A percentile compares a stretch with the other conserved stretches of the same genome.
phyloP scores from a whole-genome alignment of 2,888 invertebrate species.

The Epinotia demarniana region DNA sequence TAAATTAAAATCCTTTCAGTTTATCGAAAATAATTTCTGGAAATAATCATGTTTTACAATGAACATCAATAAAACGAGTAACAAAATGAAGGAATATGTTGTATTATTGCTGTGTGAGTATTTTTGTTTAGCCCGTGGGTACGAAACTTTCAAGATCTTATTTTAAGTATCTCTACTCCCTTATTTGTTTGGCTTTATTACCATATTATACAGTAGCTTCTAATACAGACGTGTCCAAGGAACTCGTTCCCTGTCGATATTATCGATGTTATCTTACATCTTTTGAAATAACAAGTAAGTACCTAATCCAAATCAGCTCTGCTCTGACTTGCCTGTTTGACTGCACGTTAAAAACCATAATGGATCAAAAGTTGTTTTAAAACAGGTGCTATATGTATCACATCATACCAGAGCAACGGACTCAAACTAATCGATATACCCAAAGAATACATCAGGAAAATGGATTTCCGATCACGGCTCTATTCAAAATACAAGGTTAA shows the following conservation, averaged over 20 bases:
- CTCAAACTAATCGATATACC: constrained; percentile 32
- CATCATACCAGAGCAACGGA: constrained; percentile 6
- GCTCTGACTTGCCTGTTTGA: too few relatives aligned
- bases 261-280: too few relatives aligned
- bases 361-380: not conserved
- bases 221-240: too few relatives aligned
- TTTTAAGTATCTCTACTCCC: too few relatives aligned
- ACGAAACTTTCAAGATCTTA: not conserved
- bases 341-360: too few relatives aligned
- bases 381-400: constrained; percentile 27
- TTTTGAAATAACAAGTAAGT: too few relatives aligned
- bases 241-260: too few relatives aligned
- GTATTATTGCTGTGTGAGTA: constrained; percentile 18
- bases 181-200: too few relatives aligned
- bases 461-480: not conserved
- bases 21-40: constrained; percentile 9
- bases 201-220: too few relatives aligned
- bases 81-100: constrained; percentile 12
- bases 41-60: constrained; percentile 1
- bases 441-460: not conserved
- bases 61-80: not conserved
- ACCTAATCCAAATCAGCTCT: too few relatives aligned
- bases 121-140: not conserved
- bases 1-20: not conserved
- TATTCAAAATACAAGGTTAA: constrained; percentile 5